phyloP scores from a whole-genome alignment of 2,113 vertebrate genomes.

The Verasper variegatus region DNA sequence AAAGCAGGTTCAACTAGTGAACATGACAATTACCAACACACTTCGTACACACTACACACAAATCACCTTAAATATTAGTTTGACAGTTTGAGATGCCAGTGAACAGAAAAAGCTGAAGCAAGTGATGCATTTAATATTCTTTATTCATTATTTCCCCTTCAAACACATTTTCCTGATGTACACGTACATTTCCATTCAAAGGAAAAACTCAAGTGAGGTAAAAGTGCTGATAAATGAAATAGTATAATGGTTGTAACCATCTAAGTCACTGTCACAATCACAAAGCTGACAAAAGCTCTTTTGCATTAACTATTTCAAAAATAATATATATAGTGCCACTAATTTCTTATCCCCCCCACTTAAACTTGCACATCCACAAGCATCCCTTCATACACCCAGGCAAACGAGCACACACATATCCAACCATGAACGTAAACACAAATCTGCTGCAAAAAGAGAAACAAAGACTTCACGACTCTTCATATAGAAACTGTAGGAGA shows the following conservation, averaged over 20 bases:
- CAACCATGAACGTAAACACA: constrained; percentile 48
- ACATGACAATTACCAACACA: no score
- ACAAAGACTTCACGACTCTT: constrained; percentile 47
- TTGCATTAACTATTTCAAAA: constrained; percentile 71
- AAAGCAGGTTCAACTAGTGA: no score
- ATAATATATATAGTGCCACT: constrained; percentile 69
- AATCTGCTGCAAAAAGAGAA: constrained; percentile 56
- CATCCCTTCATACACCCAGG: constrained; percentile 64
- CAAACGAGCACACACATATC: constrained; percentile 32
- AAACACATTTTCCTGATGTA: constrained; percentile 76
- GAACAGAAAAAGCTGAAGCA: constrained; percentile 7
- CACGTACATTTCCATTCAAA: constrained; percentile 73
- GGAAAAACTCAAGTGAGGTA: constrained; percentile 83
- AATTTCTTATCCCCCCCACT: constrained; percentile 47
- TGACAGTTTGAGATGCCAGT: background rate
- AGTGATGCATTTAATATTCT: constrained; percentile 72
- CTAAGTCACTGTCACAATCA: constrained; percentile 70
- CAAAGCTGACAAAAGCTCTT: constrained; percentile 70
- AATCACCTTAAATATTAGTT: background rate
- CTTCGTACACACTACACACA: no score
- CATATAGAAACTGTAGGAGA: constrained; percentile 44
- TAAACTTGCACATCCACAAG: constrained; percentile 59
- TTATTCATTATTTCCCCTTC: constrained; percentile 70
- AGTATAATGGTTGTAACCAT: constrained; percentile 67
- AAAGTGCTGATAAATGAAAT: constrained; percentile 84